Conservation (phyloP, 2,797 vertebrate genomes). For the Sciaenops ocellatus region DNA sequence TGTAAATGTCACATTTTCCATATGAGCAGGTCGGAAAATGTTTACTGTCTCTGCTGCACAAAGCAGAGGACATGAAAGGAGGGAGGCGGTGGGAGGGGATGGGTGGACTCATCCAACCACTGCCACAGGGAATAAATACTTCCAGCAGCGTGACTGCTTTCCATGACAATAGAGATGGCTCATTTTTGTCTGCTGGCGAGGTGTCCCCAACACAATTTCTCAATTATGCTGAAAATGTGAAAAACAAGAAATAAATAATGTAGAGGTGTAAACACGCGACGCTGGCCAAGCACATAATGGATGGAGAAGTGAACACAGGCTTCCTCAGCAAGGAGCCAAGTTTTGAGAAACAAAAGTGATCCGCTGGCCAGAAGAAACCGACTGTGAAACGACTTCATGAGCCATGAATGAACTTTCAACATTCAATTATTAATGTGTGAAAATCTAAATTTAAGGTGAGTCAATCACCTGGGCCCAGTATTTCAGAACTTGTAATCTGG, state of each 20-base stretch:
- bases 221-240: conserved; percentile 61
- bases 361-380: conserved; percentile 15
- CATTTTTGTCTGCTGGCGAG: conserved; percentile 49
- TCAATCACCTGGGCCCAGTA: too few relatives aligned
- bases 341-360: conserved; percentile 12
- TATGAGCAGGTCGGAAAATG: conserved; percentile 47
- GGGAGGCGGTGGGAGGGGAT: background rate
- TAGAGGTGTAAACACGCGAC: conserved; percentile 51
- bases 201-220: conserved; percentile 49
- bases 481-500: too few relatives aligned
- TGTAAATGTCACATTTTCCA: conserved; percentile 69
- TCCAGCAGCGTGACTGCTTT: conserved; percentile 48
- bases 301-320: conserved; percentile 37
- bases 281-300: conserved; percentile 62
- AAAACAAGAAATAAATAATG: conserved; percentile 64
- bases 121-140: conserved; percentile 47
- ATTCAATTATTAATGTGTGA: conserved; percentile 15
- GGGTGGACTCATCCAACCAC: conserved; percentile 20
- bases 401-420: background rate
- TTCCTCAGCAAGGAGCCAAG: conserved; percentile 29
- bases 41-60: conserved; percentile 39
- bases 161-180: conserved; percentile 58
- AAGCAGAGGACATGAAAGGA: conserved; percentile 17
- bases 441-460: conserved; percentile 17
- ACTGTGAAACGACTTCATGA: conserved; percentile 20